Conservation (phyloP, 2,888 invertebrate species). For the Calliphora vomitoria region DNA sequence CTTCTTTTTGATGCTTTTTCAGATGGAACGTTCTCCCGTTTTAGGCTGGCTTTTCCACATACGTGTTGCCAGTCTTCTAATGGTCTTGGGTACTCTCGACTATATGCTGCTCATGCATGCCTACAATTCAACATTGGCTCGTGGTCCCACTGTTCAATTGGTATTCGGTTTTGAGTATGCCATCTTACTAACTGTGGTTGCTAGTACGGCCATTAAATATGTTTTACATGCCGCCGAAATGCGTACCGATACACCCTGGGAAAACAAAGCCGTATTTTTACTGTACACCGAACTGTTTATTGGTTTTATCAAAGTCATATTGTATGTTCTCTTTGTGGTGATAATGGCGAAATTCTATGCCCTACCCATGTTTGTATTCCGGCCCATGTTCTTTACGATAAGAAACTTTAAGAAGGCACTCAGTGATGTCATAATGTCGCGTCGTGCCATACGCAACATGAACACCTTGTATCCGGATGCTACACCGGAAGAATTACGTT, state of each 20-base stretch:
- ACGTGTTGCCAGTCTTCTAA: constrained; percentile 93
- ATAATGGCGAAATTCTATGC: constrained; percentile 99
- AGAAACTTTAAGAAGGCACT: constrained; percentile 98
- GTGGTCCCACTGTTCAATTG: constrained; percentile 98
- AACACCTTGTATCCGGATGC: constrained; percentile 99
- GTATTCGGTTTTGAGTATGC: constrained; percentile 99
- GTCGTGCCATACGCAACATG: constrained; percentile 98
- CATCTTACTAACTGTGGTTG: constrained; percentile 95
- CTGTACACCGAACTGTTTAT: constrained; percentile 98
- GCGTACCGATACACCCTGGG: constrained; percentile 96
- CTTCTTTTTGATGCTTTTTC: constrained; percentile 47
- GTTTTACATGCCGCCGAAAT: constrained; percentile 93
- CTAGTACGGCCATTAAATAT: constrained; percentile 97
- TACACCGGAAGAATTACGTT: constrained; percentile 94
- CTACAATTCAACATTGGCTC: constrained; percentile 95
- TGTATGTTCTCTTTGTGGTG: constrained; percentile 96
- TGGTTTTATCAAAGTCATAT: constrained; percentile 92
- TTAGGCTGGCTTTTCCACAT: constrained; percentile 98
- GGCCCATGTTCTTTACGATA: constrained; percentile 99
- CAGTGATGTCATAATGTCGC: constrained; percentile 97
- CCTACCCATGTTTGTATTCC: constrained; percentile 98
- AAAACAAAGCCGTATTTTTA: constrained; percentile 98
- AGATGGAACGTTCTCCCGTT: constrained; percentile 99
- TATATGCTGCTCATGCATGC: constrained; percentile 96
- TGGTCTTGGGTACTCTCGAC: constrained; percentile 93